Base-by-base conservation (phyloP, 2,113 vertebrate species). In the Neolamprologus tretocephalus region DNA sequence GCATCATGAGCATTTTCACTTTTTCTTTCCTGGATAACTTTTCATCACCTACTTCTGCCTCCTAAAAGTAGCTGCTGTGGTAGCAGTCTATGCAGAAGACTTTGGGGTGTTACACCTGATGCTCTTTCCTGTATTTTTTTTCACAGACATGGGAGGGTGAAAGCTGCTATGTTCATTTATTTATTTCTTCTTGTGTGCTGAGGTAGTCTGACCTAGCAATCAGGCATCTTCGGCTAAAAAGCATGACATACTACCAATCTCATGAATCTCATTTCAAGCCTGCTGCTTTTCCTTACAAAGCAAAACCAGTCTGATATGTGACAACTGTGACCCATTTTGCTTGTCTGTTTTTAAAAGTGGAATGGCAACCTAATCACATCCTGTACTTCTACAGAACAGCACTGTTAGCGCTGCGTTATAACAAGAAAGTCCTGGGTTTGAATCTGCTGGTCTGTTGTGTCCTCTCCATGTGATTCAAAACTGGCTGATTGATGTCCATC, bases 1-100 rank as follows among this genome's bases (percentile, higher is more conserved):
- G 58, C 31, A 81, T 80, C 21, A 47, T 31, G 63, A 83, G 83
- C 71, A 31, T 86, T 91, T 89, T 42, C 42, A 91, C 88, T 58
- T 90, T 91, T 88, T 80, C 79, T 73, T 84, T 90, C 79, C 26
- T 88, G 45, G 16, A 33, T 31, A 85, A 92, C 92, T 91, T 92
- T 75, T 68, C 82, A 66, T 80, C 55, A 54, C 51, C 81, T 86
- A 85, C 33, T 49, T 42, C 51, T 73, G 3, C 49, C 54, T 26
- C 2, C 35, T 66, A 21, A 58, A 66, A 1, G 40, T 13, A 26
- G 63, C 71, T 45, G 31, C 8, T 17, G 19, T 6, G 28, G 33
- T 51, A 6, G 31, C 16, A 31, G 42, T 49, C 16, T 5, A 9
- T n/a, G 31, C 51, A 23, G 10, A 42, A 11, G 40, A 14, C 47